Conservation (phyloP, 2,113 vertebrate species). For the Chamaetylas fuelleborni region DNA sequence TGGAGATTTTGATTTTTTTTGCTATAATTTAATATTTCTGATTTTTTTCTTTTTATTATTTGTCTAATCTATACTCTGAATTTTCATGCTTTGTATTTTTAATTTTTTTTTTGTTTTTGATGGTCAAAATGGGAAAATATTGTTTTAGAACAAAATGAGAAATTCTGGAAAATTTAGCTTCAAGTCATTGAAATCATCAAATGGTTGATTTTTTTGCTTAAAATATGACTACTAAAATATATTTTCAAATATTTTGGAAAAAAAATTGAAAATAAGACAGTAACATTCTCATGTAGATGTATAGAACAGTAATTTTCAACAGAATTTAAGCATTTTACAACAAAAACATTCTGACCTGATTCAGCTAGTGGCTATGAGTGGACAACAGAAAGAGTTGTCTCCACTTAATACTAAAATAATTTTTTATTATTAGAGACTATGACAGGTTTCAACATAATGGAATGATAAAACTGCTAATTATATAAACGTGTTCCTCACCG, state of each 20-base stretch:
- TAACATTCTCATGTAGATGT: neutral
- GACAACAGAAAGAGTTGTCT: neutral
- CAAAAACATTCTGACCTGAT: neutral
- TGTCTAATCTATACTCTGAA: neutral
- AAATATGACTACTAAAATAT: neutral
- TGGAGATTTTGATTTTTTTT: neutral
- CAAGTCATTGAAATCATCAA: neutral
- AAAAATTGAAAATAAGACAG: neutral
- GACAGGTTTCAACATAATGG: neutral
- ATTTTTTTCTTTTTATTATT: neutral
- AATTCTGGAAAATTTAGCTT: neutral
- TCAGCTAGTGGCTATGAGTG: neutral
- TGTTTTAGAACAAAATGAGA: neutral
- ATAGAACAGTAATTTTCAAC: neutral
- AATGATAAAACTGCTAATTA: neutral
- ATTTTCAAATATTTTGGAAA: neutral
- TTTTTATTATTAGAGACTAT: neutral
- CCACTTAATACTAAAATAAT: neutral
- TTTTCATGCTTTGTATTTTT: neutral
- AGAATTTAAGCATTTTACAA: neutral
- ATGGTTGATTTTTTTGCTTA: neutral
- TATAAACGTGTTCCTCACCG: rapidly evolving
- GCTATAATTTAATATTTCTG: neutral
- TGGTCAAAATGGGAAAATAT: neutral
- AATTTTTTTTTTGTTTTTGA: neutral